Evolutionary conservation across 2,113 vertebrate genomes (phyloP), one percentile per base, ranked within the genome.

Genomic region (Illadopsis cleaveri): DNA sequence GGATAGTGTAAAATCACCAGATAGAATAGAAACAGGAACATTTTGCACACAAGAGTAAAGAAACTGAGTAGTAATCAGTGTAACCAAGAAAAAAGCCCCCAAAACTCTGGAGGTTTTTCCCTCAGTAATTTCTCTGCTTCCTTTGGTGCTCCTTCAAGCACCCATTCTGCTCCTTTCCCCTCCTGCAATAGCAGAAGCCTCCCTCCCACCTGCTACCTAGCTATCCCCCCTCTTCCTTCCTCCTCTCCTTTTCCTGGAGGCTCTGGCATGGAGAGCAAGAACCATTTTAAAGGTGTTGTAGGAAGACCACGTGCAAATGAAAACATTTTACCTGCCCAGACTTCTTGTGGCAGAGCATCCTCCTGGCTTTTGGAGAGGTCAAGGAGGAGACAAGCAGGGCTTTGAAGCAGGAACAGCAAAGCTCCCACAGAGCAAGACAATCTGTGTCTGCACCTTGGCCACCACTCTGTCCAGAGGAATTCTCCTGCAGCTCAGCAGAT

Each of bases 301-400:
- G 31, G 22, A 60, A 54, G 3, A 22, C 21, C 24, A 14, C 0
- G 2, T 18, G 12, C 19, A 50, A 62, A 54, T 0, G 2, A 38
- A 37, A 23, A 30, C 22, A 3, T 35, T 44, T 48, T 54, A 45
- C 45, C 48, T 47, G 22, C 35, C 22, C 45, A 6, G 28, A 10
- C 3, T n/a, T 51, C 22, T 20, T 0, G 17, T 5, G 12, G 9
- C 15, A 11, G 27, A 18, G 21, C 1, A 16, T 4, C 9, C 13
- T 57, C 8, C 4, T 6, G 23, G 45, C 28, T 50, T 21, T 11
- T 7, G 3, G 15, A 30, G 57, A 50, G 14, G 18, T 5, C 6
- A 7, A 47, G 3, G 20, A 35, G 24, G 8, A 56, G 14, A 31
- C 19, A 38, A 35, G 1, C 0, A 23, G 4, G 0, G 0, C 21